phyloP scores from a whole-genome alignment of 2,113 vertebrate genomes.

The Rutilus rutilus region DNA sequence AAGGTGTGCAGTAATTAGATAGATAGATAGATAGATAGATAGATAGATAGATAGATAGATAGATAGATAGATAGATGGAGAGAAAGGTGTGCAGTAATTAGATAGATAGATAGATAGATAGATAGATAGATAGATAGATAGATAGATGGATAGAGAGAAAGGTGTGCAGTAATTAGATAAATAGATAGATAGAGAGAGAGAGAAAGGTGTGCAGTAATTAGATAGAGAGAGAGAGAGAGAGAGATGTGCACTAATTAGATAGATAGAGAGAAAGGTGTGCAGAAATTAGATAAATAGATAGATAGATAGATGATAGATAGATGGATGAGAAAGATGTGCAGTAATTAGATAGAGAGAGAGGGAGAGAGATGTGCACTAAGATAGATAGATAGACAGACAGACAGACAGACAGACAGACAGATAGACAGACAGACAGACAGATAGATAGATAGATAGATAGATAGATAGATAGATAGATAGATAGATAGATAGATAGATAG shows the following conservation, averaged over 20 bases:
- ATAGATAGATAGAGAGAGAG: neutral
- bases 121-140: neutral
- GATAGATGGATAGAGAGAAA: neutral
- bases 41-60: neutral
- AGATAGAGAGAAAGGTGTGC: neutral
- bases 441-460: neutral
- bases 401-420: no score
- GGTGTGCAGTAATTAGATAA: neutral
- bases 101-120: neutral
- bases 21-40: neutral
- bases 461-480: neutral
- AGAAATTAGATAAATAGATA: neutral
- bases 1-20: no score
- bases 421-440: neutral
- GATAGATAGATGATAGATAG: no score
- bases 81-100: no score
- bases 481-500: neutral
- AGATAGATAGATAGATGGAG: neutral
- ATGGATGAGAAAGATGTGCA: neutral
- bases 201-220: neutral
- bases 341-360: neutral
- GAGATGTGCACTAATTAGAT: no score
- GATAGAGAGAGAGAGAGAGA: neutral
- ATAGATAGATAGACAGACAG: neutral
- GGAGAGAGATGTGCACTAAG: no score